Evolutionary conservation across 2,113 vertebrate species (phyloP), one percentile per base, ranked within the genome.

Genomic region (Ursus arctos): DNA sequence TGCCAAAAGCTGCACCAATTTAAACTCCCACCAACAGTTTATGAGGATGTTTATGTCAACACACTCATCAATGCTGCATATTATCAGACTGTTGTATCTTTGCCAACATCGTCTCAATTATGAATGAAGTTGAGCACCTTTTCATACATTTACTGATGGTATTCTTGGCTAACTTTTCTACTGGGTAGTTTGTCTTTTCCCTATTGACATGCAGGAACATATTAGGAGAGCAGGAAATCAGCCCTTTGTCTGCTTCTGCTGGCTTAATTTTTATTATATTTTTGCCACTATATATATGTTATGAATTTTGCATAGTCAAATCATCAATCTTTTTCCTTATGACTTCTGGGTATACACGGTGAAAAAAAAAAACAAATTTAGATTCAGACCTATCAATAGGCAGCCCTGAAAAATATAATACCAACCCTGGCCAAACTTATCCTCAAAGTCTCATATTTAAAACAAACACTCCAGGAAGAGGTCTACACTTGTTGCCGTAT

Each of bases 381-480:
- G 49, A 63, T 71, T 90, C 55, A 71, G 51, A 67, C 51, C 88
- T 95, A 91, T 86, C 91, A 81, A 96, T 72, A 96, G 63, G 85
- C 51, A 80, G 77, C 85, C 47, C 40, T 24, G 51, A 81, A 92
- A 95, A 94, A 74, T 81, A 74, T 53, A 86, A 80, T 92, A 67
- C 15, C 47, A 43, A 55, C 65, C 63, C 47, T 83, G 10, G 91
- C 57, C 88, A 94, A 91, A 95, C 80, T 83, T 77, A 95, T 40
- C 72, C 91, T 88, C 24, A 21, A 77, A 86, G 95, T 82, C 88
- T 88, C 88, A 98, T 88, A 79, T 97, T 90, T 95, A 90, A 93
- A 94, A 87, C 93, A 72, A 91, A 95, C 91, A 88, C 67, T 88
- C 77, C 53, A 97, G 88, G 82, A 92, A 77, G 87, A 93, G 74